Percentiles rank a stretch among this genome's conserved stretches.
phyloP scores from a whole-genome alignment of 2,797 vertebrate genomes.

The Periparus ater region DNA sequence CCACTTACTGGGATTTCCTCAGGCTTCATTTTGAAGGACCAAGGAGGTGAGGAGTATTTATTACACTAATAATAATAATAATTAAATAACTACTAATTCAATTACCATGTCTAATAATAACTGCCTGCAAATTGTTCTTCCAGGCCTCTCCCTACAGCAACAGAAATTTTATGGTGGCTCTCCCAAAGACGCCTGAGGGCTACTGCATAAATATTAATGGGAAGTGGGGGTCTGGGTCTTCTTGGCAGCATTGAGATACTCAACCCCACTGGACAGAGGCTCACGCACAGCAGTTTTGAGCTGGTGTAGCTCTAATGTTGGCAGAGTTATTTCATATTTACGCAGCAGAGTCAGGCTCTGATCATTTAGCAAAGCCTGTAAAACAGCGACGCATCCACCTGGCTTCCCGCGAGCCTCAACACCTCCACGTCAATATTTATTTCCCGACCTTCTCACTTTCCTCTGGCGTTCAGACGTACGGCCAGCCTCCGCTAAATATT shows the following conservation, averaged over 20 bases:
- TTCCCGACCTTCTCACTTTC: background rate
- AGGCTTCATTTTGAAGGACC: conserved; percentile 1
- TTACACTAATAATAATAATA: conserved; percentile 44
- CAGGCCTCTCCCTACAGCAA: background rate
- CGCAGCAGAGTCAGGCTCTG: background rate
- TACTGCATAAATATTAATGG: background rate
- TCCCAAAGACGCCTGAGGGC: background rate
- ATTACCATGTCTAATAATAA: conserved; percentile 26
- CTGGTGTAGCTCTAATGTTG: accelerated
- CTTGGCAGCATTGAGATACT: background rate
- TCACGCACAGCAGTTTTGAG: background rate
- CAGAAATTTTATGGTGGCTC: background rate
- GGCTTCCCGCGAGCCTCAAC: background rate
- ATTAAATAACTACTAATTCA: conserved; percentile 41
- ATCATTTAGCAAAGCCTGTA: background rate
- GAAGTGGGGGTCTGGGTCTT: background rate
- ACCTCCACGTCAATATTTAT: background rate
- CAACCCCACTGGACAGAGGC: background rate
- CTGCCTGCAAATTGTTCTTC: conserved; percentile 5
- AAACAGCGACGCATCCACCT: background rate
- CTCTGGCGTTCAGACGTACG: accelerated
- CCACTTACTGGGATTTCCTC: background rate
- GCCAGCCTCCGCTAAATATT: background rate
- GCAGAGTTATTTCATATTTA: background rate
- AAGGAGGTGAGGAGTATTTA: conserved; percentile 22